A percentile compares a stretch with the other conserved stretches of the same genome.
Conservation (phyloP, 2,113 vertebrate genomes). For the Rhegmatorhina hoffmannsi region DNA sequence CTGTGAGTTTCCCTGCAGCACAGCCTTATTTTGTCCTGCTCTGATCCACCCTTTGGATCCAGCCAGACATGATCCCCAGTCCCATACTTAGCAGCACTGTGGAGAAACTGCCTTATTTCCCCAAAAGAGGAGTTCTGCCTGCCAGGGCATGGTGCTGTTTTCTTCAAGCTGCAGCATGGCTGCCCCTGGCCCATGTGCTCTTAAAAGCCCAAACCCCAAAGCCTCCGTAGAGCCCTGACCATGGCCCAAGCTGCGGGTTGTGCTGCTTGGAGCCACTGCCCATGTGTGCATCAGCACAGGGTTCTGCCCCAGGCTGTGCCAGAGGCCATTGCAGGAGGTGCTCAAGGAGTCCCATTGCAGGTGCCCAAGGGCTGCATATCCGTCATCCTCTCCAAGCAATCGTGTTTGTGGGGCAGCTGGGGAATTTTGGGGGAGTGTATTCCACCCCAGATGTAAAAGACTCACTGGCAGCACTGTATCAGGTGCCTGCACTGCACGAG, state of each 20-base stretch:
- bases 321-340: accelerated
- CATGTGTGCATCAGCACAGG: accelerated
- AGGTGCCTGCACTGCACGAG: accelerated
- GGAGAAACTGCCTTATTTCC: neutral
- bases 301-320: accelerated
- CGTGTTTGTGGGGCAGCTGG: accelerated
- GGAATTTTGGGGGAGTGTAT: neutral
- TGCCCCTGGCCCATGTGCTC: accelerated
- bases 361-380: neutral
- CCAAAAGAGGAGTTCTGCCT: neutral
- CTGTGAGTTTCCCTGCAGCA: neutral
- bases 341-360: accelerated
- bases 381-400: neutral
- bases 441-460: neutral
- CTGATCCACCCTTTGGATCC: neutral
- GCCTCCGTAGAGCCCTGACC: neutral
- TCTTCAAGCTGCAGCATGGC: accelerated
- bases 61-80: neutral
- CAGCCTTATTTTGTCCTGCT: neutral
- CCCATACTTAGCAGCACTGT: accelerated
- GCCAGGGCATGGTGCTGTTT: accelerated
- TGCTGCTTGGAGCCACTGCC: neutral
- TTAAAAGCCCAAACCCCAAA: neutral
- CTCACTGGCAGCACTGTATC: accelerated
- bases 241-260: accelerated